These are phyloP conservation scores for Hydrolagus colliei DNA, from an alignment of 2,797 vertebrate genomes.

Conservation along the genomic window DNA sequence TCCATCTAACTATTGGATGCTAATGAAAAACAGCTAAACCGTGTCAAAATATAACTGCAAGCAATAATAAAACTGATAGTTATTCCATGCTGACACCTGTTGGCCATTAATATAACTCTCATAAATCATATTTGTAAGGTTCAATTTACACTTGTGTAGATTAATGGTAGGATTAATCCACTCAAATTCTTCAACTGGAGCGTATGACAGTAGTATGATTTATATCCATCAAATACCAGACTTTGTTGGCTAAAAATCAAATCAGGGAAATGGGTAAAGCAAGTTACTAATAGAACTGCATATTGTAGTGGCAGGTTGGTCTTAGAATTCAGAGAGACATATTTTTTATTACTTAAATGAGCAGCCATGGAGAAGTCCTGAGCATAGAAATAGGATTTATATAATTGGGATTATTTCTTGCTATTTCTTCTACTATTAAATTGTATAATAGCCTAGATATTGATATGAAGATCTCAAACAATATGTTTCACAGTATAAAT, in stretches of 20 bases:
- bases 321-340: neutral
- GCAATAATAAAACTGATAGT: neutral
- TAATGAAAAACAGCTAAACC: neutral
- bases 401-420: neutral
- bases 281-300: neutral
- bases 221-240: neutral
- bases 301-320: neutral
- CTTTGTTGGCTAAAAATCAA: slow-evolving; percentile 7
- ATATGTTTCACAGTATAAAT: neutral
- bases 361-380: neutral
- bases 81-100: neutral
- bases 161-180: neutral
- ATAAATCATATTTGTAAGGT: neutral
- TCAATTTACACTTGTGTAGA: neutral
- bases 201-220: neutral
- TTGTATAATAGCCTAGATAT: neutral
- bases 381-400: too few species aligned
- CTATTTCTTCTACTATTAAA: neutral
- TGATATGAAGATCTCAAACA: neutral
- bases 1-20: neutral
- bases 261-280: neutral
- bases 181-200: neutral
- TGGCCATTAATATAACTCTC: neutral
- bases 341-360: neutral
- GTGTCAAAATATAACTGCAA: neutral